These are phyloP conservation scores for Albula glossodonta DNA, from an alignment of 2,113 vertebrate genomes.

Conservation along the genomic window DNA sequence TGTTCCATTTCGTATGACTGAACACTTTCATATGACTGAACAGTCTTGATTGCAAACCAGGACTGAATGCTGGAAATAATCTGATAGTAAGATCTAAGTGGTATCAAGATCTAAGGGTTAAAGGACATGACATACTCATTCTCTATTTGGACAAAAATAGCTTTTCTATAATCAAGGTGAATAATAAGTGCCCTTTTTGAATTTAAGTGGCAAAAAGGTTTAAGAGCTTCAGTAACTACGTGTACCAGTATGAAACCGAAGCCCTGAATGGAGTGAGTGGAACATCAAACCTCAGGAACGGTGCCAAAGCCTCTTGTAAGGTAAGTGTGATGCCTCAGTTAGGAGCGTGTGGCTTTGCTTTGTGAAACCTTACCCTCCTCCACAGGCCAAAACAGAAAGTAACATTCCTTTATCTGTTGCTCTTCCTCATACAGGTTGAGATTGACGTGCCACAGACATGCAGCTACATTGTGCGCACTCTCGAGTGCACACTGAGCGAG, in stretches of 20 bases:
- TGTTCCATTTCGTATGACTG: no score
- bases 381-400: background rate
- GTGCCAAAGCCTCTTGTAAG: conserved; percentile 82
- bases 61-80: no score
- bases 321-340: conserved; percentile 51
- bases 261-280: conserved; percentile 74
- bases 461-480: conserved; percentile 76
- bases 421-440: conserved; percentile 71
- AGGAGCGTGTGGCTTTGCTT: background rate
- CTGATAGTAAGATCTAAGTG: no score
- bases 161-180: no score
- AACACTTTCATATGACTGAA: no score
- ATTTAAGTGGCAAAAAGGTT: conserved; percentile 79
- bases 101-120: no score
- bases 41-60: no score
- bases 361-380: background rate
- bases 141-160: background rate
- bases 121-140: background rate
- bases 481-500: conserved; percentile 82
- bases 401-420: conserved; percentile 12
- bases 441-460: conserved; percentile 88
- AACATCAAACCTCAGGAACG: conserved; percentile 69
- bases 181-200: conserved; percentile 18
- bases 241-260: conserved; percentile 82
- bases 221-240: conserved; percentile 78